A percentile compares a stretch with the other conserved stretches of the same genome.
phyloP scores from a whole-genome alignment of 2,797 vertebrate species.

The Rhabdomys pumilio region DNA sequence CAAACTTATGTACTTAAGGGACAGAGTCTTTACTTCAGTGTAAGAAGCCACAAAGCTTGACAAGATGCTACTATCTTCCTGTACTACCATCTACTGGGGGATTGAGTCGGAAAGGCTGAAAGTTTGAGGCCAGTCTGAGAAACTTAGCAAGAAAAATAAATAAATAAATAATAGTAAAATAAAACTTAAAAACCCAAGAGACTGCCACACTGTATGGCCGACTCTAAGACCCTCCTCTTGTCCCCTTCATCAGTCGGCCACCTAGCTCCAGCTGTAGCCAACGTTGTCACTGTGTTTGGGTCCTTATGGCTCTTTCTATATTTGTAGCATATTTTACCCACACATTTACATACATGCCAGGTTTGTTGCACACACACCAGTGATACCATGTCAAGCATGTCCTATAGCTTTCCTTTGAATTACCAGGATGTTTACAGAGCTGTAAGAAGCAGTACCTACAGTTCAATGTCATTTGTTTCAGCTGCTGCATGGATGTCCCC shows the following conservation, averaged over 20 bases:
- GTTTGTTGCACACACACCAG: too few relatives aligned
- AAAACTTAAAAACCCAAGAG: not conserved
- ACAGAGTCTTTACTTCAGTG: not conserved
- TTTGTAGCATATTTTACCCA: not conserved
- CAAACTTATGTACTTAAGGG: too few relatives aligned
- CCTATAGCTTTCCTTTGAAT: not conserved
- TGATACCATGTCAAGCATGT: fast-evolving
- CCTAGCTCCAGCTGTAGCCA: not conserved
- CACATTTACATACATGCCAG: not conserved
- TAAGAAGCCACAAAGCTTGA: not conserved
- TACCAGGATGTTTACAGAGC: not conserved
- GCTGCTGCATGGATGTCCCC: not conserved
- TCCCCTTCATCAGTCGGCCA: too few relatives aligned
- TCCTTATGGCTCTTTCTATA: not conserved
- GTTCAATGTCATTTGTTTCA: not conserved
- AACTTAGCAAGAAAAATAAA: not conserved
- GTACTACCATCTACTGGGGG: not conserved
- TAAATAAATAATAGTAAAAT: not conserved
- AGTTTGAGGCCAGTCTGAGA: not conserved
- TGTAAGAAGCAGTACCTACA: fast-evolving
- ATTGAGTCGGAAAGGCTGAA: not conserved
- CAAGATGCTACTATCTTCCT: not conserved
- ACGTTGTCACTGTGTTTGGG: not conserved
- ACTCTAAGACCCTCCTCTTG: not conserved
- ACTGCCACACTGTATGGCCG: not conserved